Evolutionary conservation across 2,797 vertebrate genomes (phyloP), one percentile per base, ranked within the genome.

Genomic region (Xenops minutus): DNA sequence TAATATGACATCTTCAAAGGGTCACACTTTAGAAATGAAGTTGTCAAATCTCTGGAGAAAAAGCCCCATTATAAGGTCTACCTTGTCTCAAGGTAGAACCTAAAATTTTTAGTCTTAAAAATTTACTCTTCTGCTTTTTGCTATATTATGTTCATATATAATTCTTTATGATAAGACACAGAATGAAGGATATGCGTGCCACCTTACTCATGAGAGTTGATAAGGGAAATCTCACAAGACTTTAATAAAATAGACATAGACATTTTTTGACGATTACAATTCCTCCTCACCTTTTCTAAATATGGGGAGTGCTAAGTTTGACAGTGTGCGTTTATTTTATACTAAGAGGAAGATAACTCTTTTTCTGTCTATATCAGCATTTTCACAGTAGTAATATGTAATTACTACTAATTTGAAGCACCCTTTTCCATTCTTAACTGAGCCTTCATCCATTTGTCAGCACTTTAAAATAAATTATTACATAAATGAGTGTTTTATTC

Each of bases 1-100:
- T 72, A 91, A 85, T 72, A 69, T 93, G 63, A 89, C 72, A 51
- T 58, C 66, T 85, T 81, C 69, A 72, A 49, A 84, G 63, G 59
- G 43, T 71, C 7, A 3, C 8, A 17, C 73, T 82, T 84, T 19
- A 86, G 48, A 26, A 78, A 90, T 44, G 11, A 83, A 88, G 26
- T 16, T 59, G 32, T 58, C 51, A 80, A 21, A 51, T 10, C 32
- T 34, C 66, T 44, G n/a, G 26, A 92, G 58, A 86, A 39, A 83
- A 94, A 68, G 30, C 2, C 2, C 12, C 9, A 21, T 77, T 89
- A 48, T n/a, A 81, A 86, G 54, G 49, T 44, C 43, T n/a, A 62
- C 20, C 46, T 78, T 55, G 32, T 55, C 43, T 85, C 72, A 58
- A 41, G 29, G 64, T 64, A 37, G n/a, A 12, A 88, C 11, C 21